These are phyloP conservation scores for Petrocephalus microphthalmus DNA, from an alignment of 2,113 vertebrate genomes.

Conservation along the genomic window DNA sequence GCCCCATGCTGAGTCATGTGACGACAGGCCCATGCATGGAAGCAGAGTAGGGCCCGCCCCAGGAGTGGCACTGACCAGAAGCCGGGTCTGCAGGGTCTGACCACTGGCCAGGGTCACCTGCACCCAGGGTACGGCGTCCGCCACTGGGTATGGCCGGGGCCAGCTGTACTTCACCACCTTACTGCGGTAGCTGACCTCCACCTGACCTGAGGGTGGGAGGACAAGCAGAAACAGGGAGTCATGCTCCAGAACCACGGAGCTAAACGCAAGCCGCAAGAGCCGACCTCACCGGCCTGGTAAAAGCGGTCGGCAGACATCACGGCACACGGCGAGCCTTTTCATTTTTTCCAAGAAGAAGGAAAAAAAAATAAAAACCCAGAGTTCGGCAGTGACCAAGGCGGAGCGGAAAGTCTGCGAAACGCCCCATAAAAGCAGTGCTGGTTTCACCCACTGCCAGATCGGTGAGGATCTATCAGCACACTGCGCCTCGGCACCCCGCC, in stretches of 20 bases:
- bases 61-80: conserved; percentile 74
- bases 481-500: background rate
- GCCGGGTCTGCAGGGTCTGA: conserved; percentile 76
- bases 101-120: conserved; percentile 80
- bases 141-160: conserved; percentile 66
- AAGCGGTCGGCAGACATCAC: background rate
- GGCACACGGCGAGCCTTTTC: conserved; percentile 24
- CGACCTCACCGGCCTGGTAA: background rate
- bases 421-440: conserved; percentile 52
- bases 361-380: conserved; percentile 28
- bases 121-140: conserved; percentile 79
- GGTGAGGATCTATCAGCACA: conserved; percentile 34
- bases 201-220: conserved; percentile 62
- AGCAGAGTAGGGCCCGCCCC: background rate
- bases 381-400: conserved; percentile 36
- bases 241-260: background rate
- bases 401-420: conserved; percentile 51
- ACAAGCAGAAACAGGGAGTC: background rate
- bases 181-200: conserved; percentile 81
- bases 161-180: conserved; percentile 78
- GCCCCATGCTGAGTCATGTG: background rate
- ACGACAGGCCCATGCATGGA: background rate
- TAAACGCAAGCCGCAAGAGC: background rate
- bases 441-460: conserved; percentile 49
- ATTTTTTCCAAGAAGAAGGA: conserved; percentile 26